Conservation (phyloP, 2,888 invertebrate genomes). For the Acronicta leporina region DNA sequence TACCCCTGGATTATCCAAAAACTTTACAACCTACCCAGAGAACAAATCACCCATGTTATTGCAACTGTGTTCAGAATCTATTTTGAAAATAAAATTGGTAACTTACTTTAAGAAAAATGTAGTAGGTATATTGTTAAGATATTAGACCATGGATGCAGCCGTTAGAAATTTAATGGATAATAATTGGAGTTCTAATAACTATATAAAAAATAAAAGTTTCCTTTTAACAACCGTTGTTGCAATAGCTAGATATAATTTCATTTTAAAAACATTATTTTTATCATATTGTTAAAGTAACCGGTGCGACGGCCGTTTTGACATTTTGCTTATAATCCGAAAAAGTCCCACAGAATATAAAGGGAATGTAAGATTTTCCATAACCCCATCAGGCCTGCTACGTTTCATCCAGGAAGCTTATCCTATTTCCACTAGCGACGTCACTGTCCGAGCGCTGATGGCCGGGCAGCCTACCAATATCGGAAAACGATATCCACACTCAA, state of each 20-base stretch:
- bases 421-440: constrained; percentile 15
- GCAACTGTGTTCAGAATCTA: constrained; percentile 1
- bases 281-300: too few relatives aligned
- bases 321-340: neutral
- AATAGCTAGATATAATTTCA: too few relatives aligned
- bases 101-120: too few relatives aligned
- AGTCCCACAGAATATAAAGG: too few relatives aligned
- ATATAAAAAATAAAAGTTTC: too few relatives aligned
- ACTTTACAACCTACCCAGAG: constrained; percentile 12
- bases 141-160: too few relatives aligned
- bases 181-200: neutral
- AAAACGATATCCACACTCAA: constrained; percentile 59
- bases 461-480: constrained; percentile 49
- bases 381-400: too few relatives aligned
- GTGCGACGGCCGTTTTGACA: too few relatives aligned
- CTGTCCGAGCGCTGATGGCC: neutral
- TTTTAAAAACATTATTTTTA: too few relatives aligned
- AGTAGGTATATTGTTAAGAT: too few relatives aligned
- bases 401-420: neutral
- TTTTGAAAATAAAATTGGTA: neutral
- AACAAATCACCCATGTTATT: constrained; percentile 23
- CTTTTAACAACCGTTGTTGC: too few relatives aligned
- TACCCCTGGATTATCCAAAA: constrained; percentile 21
- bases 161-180: neutral
- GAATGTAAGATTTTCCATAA: too few relatives aligned